Percentiles rank a stretch among this genome's conserved stretches.
phyloP scores from a whole-genome alignment of 2,888 invertebrate genomes.

The Drosophila antonietae region DNA sequence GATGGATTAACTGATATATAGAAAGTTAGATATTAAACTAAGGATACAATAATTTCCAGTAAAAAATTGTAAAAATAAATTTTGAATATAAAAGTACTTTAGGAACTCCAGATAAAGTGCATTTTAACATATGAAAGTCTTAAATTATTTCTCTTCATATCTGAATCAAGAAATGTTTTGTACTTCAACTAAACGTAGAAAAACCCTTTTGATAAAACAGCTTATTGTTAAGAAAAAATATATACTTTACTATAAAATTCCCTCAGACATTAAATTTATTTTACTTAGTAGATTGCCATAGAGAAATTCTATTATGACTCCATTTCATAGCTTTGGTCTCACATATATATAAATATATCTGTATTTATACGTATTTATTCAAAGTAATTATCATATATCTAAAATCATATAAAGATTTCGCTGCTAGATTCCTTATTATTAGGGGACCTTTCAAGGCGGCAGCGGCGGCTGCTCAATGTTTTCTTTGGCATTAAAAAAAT shows the following conservation, averaged over 20 bases:
- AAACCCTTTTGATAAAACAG: too few species aligned
- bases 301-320: not conserved
- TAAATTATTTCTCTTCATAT: too few species aligned
- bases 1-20: too few species aligned
- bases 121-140: too few species aligned
- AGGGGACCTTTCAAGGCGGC: conserved; percentile 18
- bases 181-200: too few species aligned
- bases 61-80: not conserved
- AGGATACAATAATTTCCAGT: not conserved
- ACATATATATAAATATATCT: not conserved
- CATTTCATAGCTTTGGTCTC: not conserved
- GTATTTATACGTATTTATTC: too few species aligned
- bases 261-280: too few species aligned
- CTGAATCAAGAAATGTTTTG: too few species aligned
- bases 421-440: conserved; percentile 7
- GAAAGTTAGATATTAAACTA: not conserved
- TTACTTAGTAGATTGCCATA: too few species aligned
- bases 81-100: not conserved
- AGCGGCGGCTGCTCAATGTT: conserved; percentile 57
- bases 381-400: not conserved
- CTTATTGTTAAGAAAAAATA: too few species aligned
- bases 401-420: conserved; percentile 45
- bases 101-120: not conserved
- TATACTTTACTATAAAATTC: too few species aligned
- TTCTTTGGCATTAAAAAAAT: conserved; percentile 61